Evolutionary conservation across 1,140 invertebrate species (phyloP).

Genomic region (Potamilus streckersoni): DNA sequence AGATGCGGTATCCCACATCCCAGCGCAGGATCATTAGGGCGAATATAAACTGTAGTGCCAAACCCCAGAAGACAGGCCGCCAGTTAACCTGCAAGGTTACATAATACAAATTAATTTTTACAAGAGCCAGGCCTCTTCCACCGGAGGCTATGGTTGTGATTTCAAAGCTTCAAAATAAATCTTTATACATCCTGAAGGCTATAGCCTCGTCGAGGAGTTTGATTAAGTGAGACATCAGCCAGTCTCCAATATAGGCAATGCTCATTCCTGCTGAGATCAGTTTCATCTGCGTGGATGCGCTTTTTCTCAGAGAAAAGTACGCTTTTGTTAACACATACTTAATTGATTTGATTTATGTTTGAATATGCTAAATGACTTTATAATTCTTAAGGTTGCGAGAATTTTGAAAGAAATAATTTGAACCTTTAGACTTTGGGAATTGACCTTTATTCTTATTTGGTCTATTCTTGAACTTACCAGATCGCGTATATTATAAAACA

Average conservation of each 20-base stretch:
- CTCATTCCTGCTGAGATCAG: too few species aligned
- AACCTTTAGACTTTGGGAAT: too few species aligned
- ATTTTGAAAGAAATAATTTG: too few species aligned
- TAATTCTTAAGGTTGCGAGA: too few species aligned
- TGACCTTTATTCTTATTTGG: too few species aligned
- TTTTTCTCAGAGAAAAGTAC: too few species aligned
- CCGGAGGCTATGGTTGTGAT: background rate
- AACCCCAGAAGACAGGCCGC: constrained; percentile 73
- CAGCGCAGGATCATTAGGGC: constrained; percentile 89
- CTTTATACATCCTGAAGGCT: background rate
- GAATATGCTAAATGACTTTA: too few species aligned
- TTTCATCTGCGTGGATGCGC: too few species aligned
- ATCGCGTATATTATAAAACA: too few species aligned
- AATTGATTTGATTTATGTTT: too few species aligned
- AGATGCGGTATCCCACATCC: constrained; percentile 80
- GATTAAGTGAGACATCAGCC: background rate
- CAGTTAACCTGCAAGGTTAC: constrained; percentile 55
- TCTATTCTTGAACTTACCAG: too few species aligned
- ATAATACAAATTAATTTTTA: background rate
- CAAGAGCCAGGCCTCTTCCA: background rate
- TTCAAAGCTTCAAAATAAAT: background rate
- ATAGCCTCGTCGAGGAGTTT: background rate
- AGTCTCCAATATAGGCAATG: background rate
- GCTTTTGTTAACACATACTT: too few species aligned
- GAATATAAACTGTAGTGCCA: constrained; percentile 87